These are phyloP conservation scores for Coryphaenoides rupestris DNA, from an alignment of 2,113 vertebrate species.

Conservation along the genomic window DNA sequence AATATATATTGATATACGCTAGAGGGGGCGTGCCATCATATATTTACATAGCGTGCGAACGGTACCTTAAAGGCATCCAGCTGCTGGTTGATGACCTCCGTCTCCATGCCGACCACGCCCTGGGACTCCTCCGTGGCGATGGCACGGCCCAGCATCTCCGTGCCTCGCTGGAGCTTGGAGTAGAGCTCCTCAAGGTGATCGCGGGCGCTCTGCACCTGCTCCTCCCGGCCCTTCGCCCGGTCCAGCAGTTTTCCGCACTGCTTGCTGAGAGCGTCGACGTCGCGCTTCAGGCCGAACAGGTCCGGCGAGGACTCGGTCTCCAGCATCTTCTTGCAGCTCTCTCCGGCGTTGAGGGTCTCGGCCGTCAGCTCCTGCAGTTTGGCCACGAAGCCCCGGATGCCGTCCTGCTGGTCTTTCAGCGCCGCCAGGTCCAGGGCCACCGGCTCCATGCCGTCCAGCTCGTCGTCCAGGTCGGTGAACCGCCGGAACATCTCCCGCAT, in stretches of 20 bases:
- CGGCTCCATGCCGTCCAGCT: conserved; percentile 89
- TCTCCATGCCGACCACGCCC: conserved; percentile 91
- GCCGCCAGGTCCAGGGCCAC: conserved; percentile 78
- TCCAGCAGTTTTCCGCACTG: conserved; percentile 92
- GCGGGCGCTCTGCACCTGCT: conserved; percentile 77
- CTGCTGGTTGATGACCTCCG: conserved; percentile 91
- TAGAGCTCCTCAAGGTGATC: conserved; percentile 82
- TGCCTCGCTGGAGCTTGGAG: conserved; percentile 74
- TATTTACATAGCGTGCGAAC: neutral
- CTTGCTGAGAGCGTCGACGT: conserved; percentile 90
- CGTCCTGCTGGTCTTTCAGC: conserved; percentile 78
- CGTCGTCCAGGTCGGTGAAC: conserved; percentile 94
- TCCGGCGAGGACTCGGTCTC: conserved; percentile 88
- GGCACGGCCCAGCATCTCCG: conserved; percentile 69
- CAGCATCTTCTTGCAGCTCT: conserved; percentile 89
- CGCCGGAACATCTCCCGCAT: conserved; percentile 93
- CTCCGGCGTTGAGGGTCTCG: conserved; percentile 80
- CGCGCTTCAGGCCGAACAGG: conserved; percentile 87
- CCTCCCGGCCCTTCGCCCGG: conserved; percentile 80
- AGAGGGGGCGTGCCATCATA: neutral
- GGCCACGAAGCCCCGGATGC: conserved; percentile 78
- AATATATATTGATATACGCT: too few species aligned
- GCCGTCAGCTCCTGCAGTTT: conserved; percentile 84
- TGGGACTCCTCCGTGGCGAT: conserved; percentile 87
- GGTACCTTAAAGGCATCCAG: conserved; percentile 88